Percentiles rank a stretch among this genome's conserved stretches.
Evolutionary conservation across 1,140 invertebrate species (phyloP).

Genomic region (Dreissena polymorpha): DNA sequence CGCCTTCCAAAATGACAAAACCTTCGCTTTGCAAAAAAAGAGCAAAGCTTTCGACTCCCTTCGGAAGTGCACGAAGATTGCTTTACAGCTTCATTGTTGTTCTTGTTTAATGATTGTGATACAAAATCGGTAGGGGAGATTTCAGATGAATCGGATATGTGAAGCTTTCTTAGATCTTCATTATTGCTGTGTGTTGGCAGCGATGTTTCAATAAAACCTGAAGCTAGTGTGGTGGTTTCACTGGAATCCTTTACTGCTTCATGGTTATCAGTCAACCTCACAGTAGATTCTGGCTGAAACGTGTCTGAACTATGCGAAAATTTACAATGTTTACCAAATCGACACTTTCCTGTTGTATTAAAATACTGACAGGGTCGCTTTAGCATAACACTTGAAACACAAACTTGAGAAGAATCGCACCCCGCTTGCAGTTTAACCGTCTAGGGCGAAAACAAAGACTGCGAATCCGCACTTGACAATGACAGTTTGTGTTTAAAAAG

Average conservation of each 20-base stretch:
- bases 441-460: too few relatives aligned
- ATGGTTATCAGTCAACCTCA: slow-evolving; percentile 1
- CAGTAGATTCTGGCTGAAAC: neutral
- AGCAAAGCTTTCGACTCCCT: slow-evolving; percentile 40
- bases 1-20: slow-evolving; percentile 54
- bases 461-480: too few relatives aligned
- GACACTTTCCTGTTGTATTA: slow-evolving; percentile 56
- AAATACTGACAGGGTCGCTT: slow-evolving; percentile 53
- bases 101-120: too few relatives aligned
- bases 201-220: too few relatives aligned
- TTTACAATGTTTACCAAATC: slow-evolving; percentile 58
- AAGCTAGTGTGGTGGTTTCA: neutral
- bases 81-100: too few relatives aligned
- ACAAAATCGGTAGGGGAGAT: too few relatives aligned
- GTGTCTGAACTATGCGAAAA: slow-evolving; percentile 42
- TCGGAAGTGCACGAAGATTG: too few relatives aligned
- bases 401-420: too few relatives aligned
- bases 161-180: slow-evolving; percentile 24
- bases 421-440: too few relatives aligned
- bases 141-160: too few relatives aligned
- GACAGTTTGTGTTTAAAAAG: too few relatives aligned
- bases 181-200: slow-evolving; percentile 1
- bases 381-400: slow-evolving; percentile 48
- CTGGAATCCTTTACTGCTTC: slow-evolving; percentile 32
- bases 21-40: slow-evolving; percentile 46